Evolutionary conservation across 2,113 vertebrate genomes (phyloP).

Genomic region (Alaudala cheleensis): DNA sequence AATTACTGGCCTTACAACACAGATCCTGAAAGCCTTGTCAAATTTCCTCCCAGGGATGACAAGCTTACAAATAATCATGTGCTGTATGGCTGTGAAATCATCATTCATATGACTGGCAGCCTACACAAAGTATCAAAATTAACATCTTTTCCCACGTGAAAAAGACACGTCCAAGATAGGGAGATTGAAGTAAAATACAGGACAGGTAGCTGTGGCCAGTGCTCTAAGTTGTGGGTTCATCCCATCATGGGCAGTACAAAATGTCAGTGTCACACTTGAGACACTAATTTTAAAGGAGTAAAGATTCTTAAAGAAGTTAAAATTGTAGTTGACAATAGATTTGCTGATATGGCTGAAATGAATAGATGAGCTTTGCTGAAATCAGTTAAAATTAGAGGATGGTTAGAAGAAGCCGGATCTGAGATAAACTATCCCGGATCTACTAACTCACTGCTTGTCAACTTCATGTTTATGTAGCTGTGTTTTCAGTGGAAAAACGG

Average conservation of each 20-base stretch:
- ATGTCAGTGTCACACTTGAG: background rate
- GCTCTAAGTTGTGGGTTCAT: background rate
- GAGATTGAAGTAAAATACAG: background rate
- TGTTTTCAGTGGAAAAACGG: too few relatives aligned
- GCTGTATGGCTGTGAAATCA: constrained; percentile 7
- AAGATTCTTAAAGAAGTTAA: too few relatives aligned
- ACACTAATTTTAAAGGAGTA: too few relatives aligned
- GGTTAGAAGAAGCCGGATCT: too few relatives aligned
- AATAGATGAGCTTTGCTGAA: too few relatives aligned
- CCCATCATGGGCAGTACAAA: background rate
- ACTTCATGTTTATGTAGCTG: too few relatives aligned
- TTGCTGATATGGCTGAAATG: too few relatives aligned
- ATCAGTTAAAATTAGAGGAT: too few relatives aligned
- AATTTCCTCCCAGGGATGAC: constrained; percentile 65
- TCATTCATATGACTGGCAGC: background rate
- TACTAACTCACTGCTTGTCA: too few relatives aligned
- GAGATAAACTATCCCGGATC: too few relatives aligned
- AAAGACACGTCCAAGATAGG: background rate
- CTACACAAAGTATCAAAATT: background rate
- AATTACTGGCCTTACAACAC: constrained; percentile 60
- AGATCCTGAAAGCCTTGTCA: constrained; percentile 69
- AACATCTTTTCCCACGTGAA: background rate
- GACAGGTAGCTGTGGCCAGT: background rate
- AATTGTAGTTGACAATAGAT: too few relatives aligned
- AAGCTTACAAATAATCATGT: constrained; percentile 75